phyloP scores from a whole-genome alignment of 2,113 vertebrate species.

The Formicarius rufipectus region DNA sequence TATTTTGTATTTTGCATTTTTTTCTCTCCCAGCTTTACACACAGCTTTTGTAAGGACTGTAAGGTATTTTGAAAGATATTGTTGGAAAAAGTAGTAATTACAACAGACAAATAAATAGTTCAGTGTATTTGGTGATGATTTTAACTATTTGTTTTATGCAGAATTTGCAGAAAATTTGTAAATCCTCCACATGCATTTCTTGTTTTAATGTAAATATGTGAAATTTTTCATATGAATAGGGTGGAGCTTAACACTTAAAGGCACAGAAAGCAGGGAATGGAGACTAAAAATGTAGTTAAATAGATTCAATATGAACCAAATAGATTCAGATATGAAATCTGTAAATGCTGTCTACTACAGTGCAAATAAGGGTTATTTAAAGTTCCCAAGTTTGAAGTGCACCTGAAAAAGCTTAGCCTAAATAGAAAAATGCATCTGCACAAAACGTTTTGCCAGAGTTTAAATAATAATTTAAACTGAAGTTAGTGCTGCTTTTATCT shows the following conservation, averaged over 20 bases:
- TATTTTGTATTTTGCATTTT: not conserved
- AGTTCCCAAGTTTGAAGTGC: not conserved
- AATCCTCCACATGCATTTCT: not conserved
- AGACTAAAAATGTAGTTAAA: constrained; percentile 7
- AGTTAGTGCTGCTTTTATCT: constrained; percentile 17
- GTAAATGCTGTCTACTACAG: not conserved
- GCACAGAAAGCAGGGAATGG: not conserved
- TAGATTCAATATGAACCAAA: constrained; percentile 30
- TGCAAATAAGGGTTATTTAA: not conserved
- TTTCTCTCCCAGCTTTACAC: not conserved
- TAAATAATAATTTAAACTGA: not conserved
- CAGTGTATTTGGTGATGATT: not conserved
- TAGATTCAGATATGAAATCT: constrained; percentile 35
- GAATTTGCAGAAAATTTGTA: not conserved
- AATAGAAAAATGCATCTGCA: not conserved
- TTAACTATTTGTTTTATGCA: not conserved
- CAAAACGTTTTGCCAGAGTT: not conserved
- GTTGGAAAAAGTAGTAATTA: not conserved
- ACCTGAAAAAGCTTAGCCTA: constrained; percentile 40
- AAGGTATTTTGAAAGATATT: not conserved
- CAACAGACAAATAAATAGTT: not conserved
- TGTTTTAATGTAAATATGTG: not conserved
- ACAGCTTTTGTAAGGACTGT: not conserved
- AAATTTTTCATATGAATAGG: not conserved
- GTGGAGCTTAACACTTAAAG: not conserved